These are phyloP conservation scores for Troides aeacus DNA, from an alignment of 2,888 invertebrate genomes.

Conservation along the genomic window DNA sequence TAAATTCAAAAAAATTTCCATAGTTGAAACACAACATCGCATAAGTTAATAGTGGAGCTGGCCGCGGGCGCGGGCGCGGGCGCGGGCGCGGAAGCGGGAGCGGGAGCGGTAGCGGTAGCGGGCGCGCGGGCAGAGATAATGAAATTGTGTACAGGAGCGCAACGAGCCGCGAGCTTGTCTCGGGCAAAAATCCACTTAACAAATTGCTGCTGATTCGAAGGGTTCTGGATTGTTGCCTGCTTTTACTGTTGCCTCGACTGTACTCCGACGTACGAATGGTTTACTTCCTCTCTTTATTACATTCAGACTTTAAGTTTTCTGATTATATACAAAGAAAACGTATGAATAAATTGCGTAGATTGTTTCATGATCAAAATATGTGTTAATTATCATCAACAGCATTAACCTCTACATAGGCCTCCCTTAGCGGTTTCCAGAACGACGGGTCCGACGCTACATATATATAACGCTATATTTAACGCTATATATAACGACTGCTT, in stretches of 20 bases:
- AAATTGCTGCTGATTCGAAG: constrained; percentile 81
- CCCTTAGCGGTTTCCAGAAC: no score
- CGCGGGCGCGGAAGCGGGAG: no score
- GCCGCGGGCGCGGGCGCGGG: constrained; percentile 34
- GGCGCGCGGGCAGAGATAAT: constrained; percentile 74
- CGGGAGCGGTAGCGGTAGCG: constrained; percentile 35
- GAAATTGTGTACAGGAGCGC: constrained; percentile 80
- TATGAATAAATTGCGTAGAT: not conserved
- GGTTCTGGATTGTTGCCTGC: constrained; percentile 78
- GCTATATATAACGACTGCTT: no score
- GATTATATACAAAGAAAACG: not conserved
- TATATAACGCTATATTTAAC: no score
- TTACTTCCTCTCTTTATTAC: constrained; percentile 44
- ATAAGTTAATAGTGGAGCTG: constrained; percentile 72
- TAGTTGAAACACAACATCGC: constrained; percentile 66
- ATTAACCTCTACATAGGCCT: no score
- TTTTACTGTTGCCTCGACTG: constrained; percentile 75
- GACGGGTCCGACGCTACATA: no score
- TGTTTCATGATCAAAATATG: no score
- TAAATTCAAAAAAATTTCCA: constrained; percentile 51
- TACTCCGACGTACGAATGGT: constrained; percentile 63
- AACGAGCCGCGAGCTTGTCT: constrained; percentile 78
- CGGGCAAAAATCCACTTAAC: constrained; percentile 81
- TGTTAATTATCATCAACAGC: no score
- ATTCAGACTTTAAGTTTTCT: constrained; percentile 26